phyloP scores from a whole-genome alignment of 2,888 invertebrate genomes.

The Melanotus villosus region DNA sequence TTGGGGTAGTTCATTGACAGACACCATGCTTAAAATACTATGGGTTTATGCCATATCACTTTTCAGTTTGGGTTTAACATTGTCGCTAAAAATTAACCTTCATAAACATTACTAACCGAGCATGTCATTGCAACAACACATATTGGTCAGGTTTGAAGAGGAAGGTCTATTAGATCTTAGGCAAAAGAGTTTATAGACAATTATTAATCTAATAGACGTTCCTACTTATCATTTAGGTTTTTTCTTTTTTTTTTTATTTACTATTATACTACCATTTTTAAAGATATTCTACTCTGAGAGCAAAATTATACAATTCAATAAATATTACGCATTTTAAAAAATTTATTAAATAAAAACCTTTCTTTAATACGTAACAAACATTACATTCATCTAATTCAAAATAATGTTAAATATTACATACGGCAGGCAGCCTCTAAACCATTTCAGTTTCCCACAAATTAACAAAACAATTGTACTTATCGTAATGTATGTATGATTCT shows the following conservation, averaged over 20 bases:
- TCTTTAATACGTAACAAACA: too few species aligned
- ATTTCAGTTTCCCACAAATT: too few species aligned
- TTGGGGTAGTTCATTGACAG: conserved; percentile 7
- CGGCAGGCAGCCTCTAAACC: too few species aligned
- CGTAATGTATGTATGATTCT: too few species aligned
- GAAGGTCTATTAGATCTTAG: conserved; percentile 5
- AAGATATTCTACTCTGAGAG: background rate
- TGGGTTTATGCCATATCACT: conserved; percentile 3
- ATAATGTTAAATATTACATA: too few species aligned
- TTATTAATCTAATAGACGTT: conserved; percentile 1
- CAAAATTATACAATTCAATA: background rate
- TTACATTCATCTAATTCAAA: too few species aligned
- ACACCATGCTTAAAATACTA: conserved; percentile 6
- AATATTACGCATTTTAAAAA: too few species aligned
- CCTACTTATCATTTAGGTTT: background rate
- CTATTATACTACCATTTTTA: background rate
- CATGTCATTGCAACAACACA: conserved; percentile 13
- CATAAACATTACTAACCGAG: conserved; percentile 30
- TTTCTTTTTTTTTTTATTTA: background rate
- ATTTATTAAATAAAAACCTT: too few species aligned
- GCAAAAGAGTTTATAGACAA: background rate
- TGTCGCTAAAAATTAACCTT: conserved; percentile 18
- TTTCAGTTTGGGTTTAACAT: conserved; percentile 12
- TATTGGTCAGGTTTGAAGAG: conserved; percentile 47
- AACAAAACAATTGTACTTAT: too few species aligned